phyloP scores from a whole-genome alignment of 2,797 vertebrate species.

The Nyctalus aviator region DNA sequence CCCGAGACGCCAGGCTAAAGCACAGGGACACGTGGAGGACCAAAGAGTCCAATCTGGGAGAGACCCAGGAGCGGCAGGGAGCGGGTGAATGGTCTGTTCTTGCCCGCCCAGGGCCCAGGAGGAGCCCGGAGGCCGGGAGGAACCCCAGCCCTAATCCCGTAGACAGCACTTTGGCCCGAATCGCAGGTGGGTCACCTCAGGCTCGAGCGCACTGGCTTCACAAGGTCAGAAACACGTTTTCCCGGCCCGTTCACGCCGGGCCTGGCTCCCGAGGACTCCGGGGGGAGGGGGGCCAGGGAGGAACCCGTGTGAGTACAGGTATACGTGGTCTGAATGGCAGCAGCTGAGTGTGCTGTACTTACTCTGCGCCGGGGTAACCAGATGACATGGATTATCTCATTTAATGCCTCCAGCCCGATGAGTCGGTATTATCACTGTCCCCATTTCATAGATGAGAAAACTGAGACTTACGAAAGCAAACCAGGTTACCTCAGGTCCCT shows the following conservation, averaged over 20 bases:
- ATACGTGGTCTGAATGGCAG: not conserved
- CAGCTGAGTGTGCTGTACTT: not conserved
- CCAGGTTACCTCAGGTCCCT: not conserved
- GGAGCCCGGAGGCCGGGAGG: not conserved
- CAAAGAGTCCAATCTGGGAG: constrained; percentile 42
- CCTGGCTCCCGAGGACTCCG: not conserved
- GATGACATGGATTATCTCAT: not conserved
- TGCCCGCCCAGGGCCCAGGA: not conserved
- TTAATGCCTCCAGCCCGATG: not conserved
- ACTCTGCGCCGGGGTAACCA: not conserved
- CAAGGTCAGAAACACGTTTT: constrained; percentile 24
- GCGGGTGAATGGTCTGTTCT: not conserved
- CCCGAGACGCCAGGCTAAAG: not conserved
- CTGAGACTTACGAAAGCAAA: constrained; percentile 27
- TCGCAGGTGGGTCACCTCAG: not conserved
- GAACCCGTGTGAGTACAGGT: not conserved
- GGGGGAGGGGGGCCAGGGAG: no score
- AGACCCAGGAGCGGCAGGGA: constrained; percentile 16
- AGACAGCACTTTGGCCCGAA: not conserved
- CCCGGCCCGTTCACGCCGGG: not conserved
- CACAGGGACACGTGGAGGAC: not conserved
- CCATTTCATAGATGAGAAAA: constrained; percentile 50
- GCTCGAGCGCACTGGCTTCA: constrained; percentile 4
- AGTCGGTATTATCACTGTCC: not conserved
- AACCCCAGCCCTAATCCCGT: not conserved